phyloP scores from a whole-genome alignment of 2,888 invertebrate species.

The Papilio gigon region DNA sequence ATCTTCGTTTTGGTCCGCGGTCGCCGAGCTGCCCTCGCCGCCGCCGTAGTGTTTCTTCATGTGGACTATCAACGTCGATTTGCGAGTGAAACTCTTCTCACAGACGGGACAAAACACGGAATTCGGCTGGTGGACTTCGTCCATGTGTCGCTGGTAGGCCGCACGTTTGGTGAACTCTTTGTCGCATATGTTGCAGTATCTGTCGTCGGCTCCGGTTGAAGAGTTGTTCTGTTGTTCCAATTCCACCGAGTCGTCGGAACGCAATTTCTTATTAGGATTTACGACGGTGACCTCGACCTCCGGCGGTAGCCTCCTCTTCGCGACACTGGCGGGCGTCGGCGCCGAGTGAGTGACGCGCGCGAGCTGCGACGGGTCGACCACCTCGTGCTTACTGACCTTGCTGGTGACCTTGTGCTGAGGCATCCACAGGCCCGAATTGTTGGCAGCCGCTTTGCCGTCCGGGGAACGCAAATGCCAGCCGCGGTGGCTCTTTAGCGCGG shows the following conservation, averaged over 20 bases:
- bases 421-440: constrained; percentile 80
- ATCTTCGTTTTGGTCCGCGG: constrained; percentile 60
- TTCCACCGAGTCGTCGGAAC: constrained; percentile 75
- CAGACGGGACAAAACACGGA: constrained; percentile 84
- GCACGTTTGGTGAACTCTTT: constrained; percentile 84
- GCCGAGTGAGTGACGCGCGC: constrained; percentile 61
- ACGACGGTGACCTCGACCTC: constrained; percentile 80
- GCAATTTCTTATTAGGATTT: constrained; percentile 77
- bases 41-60: constrained; percentile 83
- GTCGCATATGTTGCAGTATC: constrained; percentile 83
- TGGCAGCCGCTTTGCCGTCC: constrained; percentile 79
- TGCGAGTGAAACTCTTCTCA: constrained; percentile 83
- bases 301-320: constrained; percentile 75
- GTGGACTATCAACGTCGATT: constrained; percentile 84
- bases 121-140: constrained; percentile 80
- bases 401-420: constrained; percentile 79
- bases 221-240: constrained; percentile 71
- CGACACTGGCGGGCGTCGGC: constrained; percentile 54
- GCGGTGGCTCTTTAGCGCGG: constrained; percentile 85
- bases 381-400: constrained; percentile 79
- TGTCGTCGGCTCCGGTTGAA: constrained; percentile 72
- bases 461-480: constrained; percentile 86
- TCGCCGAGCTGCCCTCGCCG: constrained; percentile 64
- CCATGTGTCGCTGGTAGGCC: constrained; percentile 83
- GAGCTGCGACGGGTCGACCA: constrained; percentile 65